phyloP scores from a whole-genome alignment of 2,113 vertebrate genomes.

The Malurus elegans region DNA sequence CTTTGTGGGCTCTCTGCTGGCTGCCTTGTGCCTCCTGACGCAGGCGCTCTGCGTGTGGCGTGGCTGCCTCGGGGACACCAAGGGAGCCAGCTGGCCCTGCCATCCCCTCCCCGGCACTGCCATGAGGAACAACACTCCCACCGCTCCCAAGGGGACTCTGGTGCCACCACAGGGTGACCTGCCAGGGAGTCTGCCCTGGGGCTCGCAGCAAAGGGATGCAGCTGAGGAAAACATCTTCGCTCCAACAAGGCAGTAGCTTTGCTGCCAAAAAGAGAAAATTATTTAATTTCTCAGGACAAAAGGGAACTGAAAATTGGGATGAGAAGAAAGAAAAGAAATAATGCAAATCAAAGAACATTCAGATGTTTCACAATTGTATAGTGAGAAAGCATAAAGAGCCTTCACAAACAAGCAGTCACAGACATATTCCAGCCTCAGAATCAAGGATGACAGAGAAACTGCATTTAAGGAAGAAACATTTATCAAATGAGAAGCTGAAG shows the following conservation, averaged over 20 bases:
- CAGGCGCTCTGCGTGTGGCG: not conserved
- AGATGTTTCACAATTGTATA: constrained; percentile 9
- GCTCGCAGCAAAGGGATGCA: not conserved
- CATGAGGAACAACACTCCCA: accelerated
- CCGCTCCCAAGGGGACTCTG: not conserved
- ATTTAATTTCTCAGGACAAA: constrained; percentile 33
- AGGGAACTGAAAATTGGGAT: constrained; percentile 16
- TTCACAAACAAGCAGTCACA: not conserved
- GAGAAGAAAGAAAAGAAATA: constrained; percentile 36
- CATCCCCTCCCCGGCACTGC: not conserved
- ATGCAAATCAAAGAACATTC: constrained; percentile 22
- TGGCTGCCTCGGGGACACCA: accelerated
- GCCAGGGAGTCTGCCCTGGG: not conserved
- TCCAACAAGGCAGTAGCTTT: not conserved
- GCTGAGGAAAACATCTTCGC: not conserved
- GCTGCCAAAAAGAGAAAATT: constrained; percentile 18
- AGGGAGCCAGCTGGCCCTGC: not conserved
- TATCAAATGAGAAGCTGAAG: not conserved
- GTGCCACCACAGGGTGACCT: not conserved
- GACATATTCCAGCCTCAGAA: not conserved
- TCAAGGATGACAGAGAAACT: not conserved
- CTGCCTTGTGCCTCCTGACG: not conserved
- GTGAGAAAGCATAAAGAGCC: not conserved
- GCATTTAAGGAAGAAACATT: not conserved
- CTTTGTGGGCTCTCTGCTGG: constrained; percentile 15